Base-by-base conservation (phyloP, 2,113 vertebrate genomes). In the Arizona elegans region DNA sequence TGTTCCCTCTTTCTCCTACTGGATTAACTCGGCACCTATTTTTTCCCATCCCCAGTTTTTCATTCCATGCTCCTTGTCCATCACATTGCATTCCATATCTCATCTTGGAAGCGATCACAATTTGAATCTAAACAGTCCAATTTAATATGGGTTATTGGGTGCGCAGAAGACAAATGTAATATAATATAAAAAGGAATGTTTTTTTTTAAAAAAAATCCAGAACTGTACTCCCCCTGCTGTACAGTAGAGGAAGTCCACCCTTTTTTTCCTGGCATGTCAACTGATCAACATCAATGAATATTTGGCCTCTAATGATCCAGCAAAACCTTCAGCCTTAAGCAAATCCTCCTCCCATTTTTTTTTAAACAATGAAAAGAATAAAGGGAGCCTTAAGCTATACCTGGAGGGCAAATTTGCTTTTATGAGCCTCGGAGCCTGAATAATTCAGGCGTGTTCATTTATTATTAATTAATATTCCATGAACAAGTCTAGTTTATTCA, bases 391-490 rank as follows among this genome's bases (percentile, higher is more conserved):
- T 95, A 94, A 93, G 95, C 95, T 95, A 94, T 97, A 96, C 96
- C 97, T 97, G 94, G 95, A 94, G 96, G 97, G 96, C 92, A 96
- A 96, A 97, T 97, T 95, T 97, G 96, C 96, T 97, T 97, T 97
- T 96, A 96, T 95, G 94, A 96, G 95, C 95, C 94, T 97, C 95
- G 96, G 94, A 96, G 95, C 95, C 95, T 97, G 95, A 97, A 97
- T 97, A 97, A 97, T 97, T 96, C 96, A 97, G 94, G 86, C 85
- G 1, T 93, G 95, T 90, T 96, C 96, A 96, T 97, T 96, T 95
- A 97, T 97, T 97, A 97, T 97, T 97, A 97, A 97, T 97, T 96
- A 96, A 97, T 96, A 97, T 97, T 95, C 95, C 94, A 95, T 93
- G 97, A 97, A 97, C 96, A 96, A 96, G 96, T 96, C 95, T 96